These are phyloP conservation scores for Cynoglossus semilaevis DNA, from an alignment of 2,113 vertebrate species.

Conservation along the genomic window DNA sequence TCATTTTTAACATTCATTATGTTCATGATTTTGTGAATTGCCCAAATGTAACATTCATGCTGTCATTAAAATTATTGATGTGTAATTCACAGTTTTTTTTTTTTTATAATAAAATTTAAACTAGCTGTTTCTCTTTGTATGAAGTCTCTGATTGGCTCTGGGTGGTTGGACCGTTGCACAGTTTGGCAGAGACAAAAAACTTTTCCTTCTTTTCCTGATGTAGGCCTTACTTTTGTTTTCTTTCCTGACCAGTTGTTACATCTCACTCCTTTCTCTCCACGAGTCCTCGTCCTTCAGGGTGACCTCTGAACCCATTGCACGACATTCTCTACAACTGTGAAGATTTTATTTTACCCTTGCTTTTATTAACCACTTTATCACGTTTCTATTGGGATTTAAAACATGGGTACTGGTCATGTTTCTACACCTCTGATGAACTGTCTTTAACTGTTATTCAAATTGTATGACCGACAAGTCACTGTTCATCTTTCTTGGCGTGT, in stretches of 20 bases:
- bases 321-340: conserved; percentile 43
- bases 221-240: conserved; percentile 15
- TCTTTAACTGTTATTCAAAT: conserved; percentile 10
- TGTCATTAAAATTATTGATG: neutral
- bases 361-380: conserved; percentile 51
- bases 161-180: conserved; percentile 34
- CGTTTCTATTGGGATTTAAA: conserved; percentile 13
- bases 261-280: conserved; percentile 6
- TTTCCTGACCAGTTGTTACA: conserved; percentile 14
- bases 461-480: conserved; percentile 9
- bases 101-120: conserved; percentile 9
- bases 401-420: neutral
- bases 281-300: conserved; percentile 15
- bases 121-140: neutral
- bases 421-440: neutral
- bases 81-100: conserved; percentile 4
- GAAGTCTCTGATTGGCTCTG: conserved; percentile 57
- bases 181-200: conserved; percentile 31
- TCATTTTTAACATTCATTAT: conserved; percentile 4
- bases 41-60: neutral
- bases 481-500: conserved; percentile 14
- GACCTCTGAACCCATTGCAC: conserved; percentile 21
- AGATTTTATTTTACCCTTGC: conserved; percentile 36
- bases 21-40: conserved; percentile 3
- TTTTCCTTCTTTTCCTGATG: neutral